phyloP scores from a whole-genome alignment of 2,888 invertebrate genomes.

The Cremastobaeus sp. region DNA sequence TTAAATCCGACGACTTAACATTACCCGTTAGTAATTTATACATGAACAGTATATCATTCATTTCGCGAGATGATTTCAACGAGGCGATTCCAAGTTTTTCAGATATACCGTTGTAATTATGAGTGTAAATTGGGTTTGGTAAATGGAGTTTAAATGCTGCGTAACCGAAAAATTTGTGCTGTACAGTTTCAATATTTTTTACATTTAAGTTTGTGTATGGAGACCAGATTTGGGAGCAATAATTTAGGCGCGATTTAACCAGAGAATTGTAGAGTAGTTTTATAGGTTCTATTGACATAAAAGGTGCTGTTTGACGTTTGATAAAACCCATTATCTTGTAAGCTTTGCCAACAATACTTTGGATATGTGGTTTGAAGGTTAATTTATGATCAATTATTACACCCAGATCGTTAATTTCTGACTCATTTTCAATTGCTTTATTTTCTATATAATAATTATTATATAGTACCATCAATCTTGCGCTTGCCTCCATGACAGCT shows the following conservation, averaged over 20 bases:
- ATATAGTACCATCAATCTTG: too few relatives aligned
- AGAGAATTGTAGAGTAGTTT: slow-evolving; percentile 10
- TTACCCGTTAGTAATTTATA: neutral
- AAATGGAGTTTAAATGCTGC: slow-evolving; percentile 10
- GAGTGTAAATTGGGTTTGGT: slow-evolving; percentile 7
- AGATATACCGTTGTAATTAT: slow-evolving; percentile 11
- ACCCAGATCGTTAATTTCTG: slow-evolving; percentile 14
- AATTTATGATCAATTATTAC: slow-evolving; percentile 7
- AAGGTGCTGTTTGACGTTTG: slow-evolving; percentile 15
- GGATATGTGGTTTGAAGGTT: slow-evolving; percentile 10
- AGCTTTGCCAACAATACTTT: slow-evolving; percentile 8
- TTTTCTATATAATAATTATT: neutral
- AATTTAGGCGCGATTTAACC: slow-evolving; percentile 23
- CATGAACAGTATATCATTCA: neutral
- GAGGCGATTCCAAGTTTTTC: neutral
- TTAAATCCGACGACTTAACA: neutral
- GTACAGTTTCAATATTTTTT: slow-evolving; percentile 1
- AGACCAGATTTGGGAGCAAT: slow-evolving; percentile 20
- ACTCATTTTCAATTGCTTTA: neutral
- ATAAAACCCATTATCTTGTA: slow-evolving; percentile 23
- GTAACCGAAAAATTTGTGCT: slow-evolving; percentile 24
- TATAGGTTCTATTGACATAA: slow-evolving; percentile 3
- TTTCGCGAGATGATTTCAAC: neutral
- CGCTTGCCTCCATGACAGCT: neutral
- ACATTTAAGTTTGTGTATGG: neutral